A percentile compares a stretch with the other conserved stretches of the same genome.
These are phyloP conservation scores for Deladenus siricidicola DNA, from an alignment of 2,888 invertebrate genomes.

Conservation along the genomic window DNA sequence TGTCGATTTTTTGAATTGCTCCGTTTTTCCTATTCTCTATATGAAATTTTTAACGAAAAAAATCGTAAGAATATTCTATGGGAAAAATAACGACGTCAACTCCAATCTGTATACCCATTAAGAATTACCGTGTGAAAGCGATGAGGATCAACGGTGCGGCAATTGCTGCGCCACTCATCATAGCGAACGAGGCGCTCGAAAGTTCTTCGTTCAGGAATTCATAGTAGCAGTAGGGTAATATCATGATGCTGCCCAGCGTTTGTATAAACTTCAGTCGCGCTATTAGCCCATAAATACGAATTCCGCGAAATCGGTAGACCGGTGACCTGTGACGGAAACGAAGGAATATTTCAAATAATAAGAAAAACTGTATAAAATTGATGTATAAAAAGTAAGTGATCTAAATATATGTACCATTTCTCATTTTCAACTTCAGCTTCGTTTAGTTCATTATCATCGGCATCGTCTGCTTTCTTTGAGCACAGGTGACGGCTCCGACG, in stretches of 20 bases:
- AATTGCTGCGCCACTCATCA: slow-evolving; percentile 23
- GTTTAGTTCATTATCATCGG: no score
- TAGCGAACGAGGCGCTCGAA: slow-evolving; percentile 9
- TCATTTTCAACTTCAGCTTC: neutral
- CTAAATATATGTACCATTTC: neutral
- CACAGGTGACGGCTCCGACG: neutral
- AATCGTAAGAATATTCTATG: no score
- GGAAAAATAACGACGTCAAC: no score
- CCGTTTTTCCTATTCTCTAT: no score
- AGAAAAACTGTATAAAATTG: neutral
- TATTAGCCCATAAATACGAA: slow-evolving; percentile 1
- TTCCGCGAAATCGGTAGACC: slow-evolving; percentile 37
- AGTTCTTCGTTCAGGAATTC: neutral
- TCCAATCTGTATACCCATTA: neutral
- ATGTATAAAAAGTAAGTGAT: neutral
- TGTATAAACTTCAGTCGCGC: slow-evolving; percentile 29
- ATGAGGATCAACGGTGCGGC: slow-evolving; percentile 26
- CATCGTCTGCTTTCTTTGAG: neutral
- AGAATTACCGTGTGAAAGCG: slow-evolving; percentile 28
- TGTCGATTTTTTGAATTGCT: no score
- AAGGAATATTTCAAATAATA: no score
- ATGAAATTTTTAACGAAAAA: no score
- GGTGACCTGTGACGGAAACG: slow-evolving; percentile 34
- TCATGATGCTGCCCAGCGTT: slow-evolving; percentile 32
- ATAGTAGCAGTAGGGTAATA: slow-evolving; percentile 32